Base-by-base conservation (phyloP, 1,140 invertebrate genomes). In the Colletes latitarsis region DNA sequence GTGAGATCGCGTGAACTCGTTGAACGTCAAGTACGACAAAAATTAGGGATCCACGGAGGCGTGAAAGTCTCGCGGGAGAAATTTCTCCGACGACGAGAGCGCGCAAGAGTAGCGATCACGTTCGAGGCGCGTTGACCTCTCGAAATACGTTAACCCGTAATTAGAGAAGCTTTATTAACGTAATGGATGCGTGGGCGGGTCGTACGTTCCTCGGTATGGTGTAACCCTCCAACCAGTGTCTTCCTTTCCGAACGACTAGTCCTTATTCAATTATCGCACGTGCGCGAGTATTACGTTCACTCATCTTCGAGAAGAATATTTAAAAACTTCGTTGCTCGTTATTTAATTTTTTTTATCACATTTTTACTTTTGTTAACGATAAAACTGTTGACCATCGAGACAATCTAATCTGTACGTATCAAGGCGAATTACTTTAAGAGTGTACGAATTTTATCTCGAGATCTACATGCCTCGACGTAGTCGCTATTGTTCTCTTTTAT, bases 151-250 rank as follows among this genome's bases (percentile, higher is more conserved):
- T 76, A 52, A 58, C 80, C 75, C 67, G 30, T 85, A 86, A 86
- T 86, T 86, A 86, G 64, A 57, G 68, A 43, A 70, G 80, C 62
- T 64, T 85, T 86, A 86, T 85, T 86, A 85, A 55, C 77, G 70
- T 69, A 82, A 89, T 87, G 72, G 76, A 53, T 41, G 80, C 88
- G 86, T 88, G 82, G 86, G 82, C 71, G 66, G 77, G 30, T 14
- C n/a, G 12, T 75, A 46, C 83, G 66, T 80, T 79, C 83, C 39
- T 85, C 8, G n/a, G 30, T 63, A 63, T 82, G 63, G 66, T 71
- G 81, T 58, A 82, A 86, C 67, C 14, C 57, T 46, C 55, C 17
- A 70, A 69, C 58, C 69, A 53, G 14, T 19, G 60, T 52, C 70
- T 85, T 64, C 55, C 57, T 30, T 8, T 53, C 6, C 10, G 12